Evolutionary conservation across 1,140 invertebrate species (phyloP).

Genomic region (Linepithema humile): DNA sequence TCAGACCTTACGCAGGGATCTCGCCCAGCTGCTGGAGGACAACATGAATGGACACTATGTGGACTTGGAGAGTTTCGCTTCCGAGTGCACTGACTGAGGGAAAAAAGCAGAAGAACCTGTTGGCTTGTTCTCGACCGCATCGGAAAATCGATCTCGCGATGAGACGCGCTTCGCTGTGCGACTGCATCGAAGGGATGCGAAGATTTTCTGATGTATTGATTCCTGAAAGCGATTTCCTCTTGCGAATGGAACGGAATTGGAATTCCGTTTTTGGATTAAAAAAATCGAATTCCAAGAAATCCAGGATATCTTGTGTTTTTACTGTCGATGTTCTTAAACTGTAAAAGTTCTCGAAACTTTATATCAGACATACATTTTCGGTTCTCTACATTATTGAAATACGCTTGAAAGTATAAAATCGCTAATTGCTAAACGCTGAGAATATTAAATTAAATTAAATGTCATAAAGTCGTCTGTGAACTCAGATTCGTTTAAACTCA

Average conservation of each 20-base stretch:
- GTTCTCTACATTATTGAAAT: not conserved
- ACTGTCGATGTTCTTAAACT: not conserved
- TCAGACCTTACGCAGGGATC: conserved; percentile 87
- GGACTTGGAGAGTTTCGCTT: conserved; percentile 91
- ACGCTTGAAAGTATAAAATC: not conserved
- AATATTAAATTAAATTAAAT: not conserved
- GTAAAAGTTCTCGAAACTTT: not conserved
- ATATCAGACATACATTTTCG: not conserved
- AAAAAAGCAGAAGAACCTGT: not conserved
- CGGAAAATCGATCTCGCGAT: not conserved
- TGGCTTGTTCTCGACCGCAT: not conserved
- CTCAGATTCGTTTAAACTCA: not conserved
- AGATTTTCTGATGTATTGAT: not conserved
- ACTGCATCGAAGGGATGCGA: not conserved
- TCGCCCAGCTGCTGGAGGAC: conserved; percentile 89
- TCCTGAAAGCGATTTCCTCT: not conserved
- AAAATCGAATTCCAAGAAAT: not conserved
- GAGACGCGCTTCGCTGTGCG: not conserved
- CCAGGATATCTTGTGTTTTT: not conserved
- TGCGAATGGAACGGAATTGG: not conserved
- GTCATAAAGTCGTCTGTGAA: not conserved
- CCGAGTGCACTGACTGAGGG: conserved; percentile 86
- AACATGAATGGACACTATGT: conserved; percentile 90
- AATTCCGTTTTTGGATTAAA: not conserved
- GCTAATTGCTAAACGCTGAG: not conserved